Percentiles rank a stretch among this genome's conserved stretches.
Evolutionary conservation across 2,113 vertebrate species (phyloP).

Genomic region (Tetrax tetrax): DNA sequence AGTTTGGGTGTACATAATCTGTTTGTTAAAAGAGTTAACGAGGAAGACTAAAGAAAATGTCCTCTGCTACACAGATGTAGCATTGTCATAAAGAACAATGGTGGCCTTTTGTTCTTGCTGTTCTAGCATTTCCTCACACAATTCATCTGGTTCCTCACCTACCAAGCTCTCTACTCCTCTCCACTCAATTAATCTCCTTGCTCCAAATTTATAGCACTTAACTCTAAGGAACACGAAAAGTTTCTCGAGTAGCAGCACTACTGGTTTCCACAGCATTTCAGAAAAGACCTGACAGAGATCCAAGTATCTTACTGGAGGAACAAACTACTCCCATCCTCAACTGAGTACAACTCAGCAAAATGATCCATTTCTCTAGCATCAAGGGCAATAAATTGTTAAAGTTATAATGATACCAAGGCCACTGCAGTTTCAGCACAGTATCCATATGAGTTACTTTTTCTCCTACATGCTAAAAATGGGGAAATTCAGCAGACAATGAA

Average conservation of each 20-base stretch:
- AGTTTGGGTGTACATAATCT: neutral
- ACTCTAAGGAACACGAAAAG: neutral
- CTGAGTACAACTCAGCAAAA: neutral
- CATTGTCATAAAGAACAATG: neutral
- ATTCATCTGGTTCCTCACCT: neutral
- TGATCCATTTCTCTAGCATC: neutral
- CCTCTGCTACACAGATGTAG: neutral
- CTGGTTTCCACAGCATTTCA: neutral
- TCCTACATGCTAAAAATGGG: neutral
- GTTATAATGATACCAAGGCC: neutral
- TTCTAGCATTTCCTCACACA: neutral
- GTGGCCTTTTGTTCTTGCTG: neutral
- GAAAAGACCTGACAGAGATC: neutral
- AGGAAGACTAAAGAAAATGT: neutral
- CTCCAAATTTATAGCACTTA: neutral
- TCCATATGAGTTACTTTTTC: neutral
- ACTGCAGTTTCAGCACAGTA: neutral
- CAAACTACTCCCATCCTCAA: neutral
- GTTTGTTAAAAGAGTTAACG: neutral
- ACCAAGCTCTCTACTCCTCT: neutral
- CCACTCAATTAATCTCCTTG: neutral
- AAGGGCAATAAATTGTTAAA: neutral
- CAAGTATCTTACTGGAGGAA: neutral
- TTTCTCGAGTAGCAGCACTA: neutral
- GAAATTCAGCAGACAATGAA: neutral